These are phyloP conservation scores for Lasioglossum marginatum DNA, from an alignment of 2,888 invertebrate species.

Conservation along the genomic window DNA sequence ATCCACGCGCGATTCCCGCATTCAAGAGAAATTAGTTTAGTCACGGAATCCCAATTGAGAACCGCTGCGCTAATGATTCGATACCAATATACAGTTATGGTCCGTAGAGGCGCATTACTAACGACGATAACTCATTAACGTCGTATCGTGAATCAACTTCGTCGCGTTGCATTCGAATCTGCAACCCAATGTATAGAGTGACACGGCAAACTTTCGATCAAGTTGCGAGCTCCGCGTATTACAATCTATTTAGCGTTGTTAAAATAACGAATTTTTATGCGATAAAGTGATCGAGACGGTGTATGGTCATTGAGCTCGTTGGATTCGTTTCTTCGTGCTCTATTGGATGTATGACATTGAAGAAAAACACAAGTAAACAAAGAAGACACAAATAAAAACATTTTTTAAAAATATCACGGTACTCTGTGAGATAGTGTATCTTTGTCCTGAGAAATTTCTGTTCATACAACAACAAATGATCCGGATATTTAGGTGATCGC, in stretches of 20 bases:
- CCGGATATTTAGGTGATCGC: not conserved
- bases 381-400: no score
- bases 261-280: no score
- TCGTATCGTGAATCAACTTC: conserved; percentile 1
- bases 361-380: not conserved
- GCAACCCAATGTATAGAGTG: not conserved
- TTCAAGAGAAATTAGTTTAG: not conserved
- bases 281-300: not conserved
- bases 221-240: not conserved
- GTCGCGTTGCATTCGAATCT: not conserved
- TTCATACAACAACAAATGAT: no score
- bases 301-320: not conserved
- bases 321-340: not conserved
- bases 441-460: no score
- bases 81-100: not conserved
- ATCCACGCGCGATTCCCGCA: not conserved
- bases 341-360: no score
- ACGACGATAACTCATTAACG: conserved; percentile 26
- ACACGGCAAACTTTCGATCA: not conserved
- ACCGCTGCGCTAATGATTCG: conserved; percentile 8
- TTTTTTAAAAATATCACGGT: no score
- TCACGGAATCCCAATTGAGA: not conserved
- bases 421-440: no score
- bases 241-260: not conserved
- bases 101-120: not conserved